Evolutionary conservation across 1,140 invertebrate genomes (phyloP).

Genomic region (Geopemphigus sp.): DNA sequence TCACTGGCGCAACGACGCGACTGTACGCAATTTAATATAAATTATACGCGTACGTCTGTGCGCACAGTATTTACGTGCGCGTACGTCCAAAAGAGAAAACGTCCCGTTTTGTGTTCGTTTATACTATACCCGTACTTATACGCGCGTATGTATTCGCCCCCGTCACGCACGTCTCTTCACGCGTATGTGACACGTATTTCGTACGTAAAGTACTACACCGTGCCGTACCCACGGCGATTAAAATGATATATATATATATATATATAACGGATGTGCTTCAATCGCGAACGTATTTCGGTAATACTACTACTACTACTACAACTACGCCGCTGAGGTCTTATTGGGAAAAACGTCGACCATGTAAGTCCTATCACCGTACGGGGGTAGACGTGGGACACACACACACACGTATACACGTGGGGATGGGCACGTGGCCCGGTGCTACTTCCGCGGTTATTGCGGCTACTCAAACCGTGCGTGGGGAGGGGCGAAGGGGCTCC

Average conservation of each 20-base stretch:
- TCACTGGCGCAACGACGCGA: background rate
- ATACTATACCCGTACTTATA: background rate
- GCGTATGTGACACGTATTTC: no score
- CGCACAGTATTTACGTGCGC: no score
- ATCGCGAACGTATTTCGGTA: background rate
- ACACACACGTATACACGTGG: slow-evolving; percentile 6
- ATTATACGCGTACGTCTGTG: background rate
- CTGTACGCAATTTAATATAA: background rate
- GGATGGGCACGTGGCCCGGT: slow-evolving; percentile 30
- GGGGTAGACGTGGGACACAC: background rate
- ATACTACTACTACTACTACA: no score
- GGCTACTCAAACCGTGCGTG: slow-evolving; percentile 20
- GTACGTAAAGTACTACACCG: no score
- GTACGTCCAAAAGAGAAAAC: background rate
- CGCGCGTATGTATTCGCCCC: no score
- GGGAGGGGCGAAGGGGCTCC: slow-evolving; percentile 18
- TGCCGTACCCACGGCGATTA: background rate
- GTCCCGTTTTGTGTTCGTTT: no score
- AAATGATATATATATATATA: background rate
- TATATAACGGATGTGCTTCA: background rate
- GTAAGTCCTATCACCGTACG: background rate
- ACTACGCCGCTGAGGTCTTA: background rate
- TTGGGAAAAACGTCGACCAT: background rate
- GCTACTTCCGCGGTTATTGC: slow-evolving; percentile 29
- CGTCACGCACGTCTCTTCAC: background rate